Evolutionary conservation across 2,113 vertebrate genomes (phyloP).

Genomic region (Zosterops borbonicus): DNA sequence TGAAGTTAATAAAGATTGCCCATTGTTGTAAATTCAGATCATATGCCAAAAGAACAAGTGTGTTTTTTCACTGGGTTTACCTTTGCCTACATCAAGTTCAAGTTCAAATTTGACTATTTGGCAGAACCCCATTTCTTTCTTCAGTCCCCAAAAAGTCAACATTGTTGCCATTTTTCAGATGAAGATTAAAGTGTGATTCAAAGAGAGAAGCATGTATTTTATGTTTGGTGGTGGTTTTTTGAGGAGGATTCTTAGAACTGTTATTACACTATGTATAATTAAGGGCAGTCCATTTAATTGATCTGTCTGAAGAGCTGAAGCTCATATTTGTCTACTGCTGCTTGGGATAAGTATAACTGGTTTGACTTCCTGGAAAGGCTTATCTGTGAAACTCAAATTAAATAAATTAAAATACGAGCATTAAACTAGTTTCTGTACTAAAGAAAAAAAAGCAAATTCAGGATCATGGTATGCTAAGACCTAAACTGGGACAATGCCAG

Average conservation of each 20-base stretch:
- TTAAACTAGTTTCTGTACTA: not conserved
- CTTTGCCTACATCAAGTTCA: not conserved
- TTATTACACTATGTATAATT: not conserved
- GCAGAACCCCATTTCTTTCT: not conserved
- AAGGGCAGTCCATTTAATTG: not conserved
- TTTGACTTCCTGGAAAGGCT: not conserved
- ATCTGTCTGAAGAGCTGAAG: not conserved
- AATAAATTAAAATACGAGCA: not conserved
- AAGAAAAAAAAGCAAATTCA: not conserved
- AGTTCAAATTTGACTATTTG: not conserved
- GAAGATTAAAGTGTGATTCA: not conserved
- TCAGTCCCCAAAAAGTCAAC: not conserved
- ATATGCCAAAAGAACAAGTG: not conserved
- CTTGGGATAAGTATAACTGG: not conserved
- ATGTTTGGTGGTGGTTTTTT: not conserved
- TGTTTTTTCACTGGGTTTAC: not conserved
- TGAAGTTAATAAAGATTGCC: not conserved
- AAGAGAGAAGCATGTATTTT: not conserved
- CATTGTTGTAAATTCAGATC: not conserved
- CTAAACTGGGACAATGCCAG: not conserved
- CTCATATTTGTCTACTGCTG: not conserved
- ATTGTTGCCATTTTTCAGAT: not conserved
- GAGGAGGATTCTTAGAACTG: not conserved
- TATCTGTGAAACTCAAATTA: not conserved
- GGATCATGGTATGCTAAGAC: not conserved